Evolutionary conservation across 2,113 vertebrate species (phyloP).

Genomic region (Mellivora capensis): DNA sequence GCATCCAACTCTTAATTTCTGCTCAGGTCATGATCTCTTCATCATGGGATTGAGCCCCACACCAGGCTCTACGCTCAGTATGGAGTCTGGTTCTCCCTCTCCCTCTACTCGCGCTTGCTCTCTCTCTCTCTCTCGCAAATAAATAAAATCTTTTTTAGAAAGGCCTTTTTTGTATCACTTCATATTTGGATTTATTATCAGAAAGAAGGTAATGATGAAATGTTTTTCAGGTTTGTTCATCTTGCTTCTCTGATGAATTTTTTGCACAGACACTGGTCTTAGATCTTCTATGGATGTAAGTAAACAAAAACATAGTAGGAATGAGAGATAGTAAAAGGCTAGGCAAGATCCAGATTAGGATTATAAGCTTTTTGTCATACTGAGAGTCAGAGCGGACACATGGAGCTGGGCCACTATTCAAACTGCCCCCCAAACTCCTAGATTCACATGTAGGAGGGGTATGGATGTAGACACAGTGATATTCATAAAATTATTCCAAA

Average conservation of each 20-base stretch:
- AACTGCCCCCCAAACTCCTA: constrained; percentile 79
- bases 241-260: background rate
- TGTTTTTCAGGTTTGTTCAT: constrained; percentile 6
- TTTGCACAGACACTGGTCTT: background rate
- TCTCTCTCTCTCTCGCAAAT: background rate
- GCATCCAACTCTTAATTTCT: background rate
- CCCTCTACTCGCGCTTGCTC: too few relatives aligned
- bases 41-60: background rate
- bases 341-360: background rate
- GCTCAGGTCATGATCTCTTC: background rate
- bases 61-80: background rate
- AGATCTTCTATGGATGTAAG: background rate
- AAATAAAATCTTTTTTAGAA: background rate
- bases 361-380: background rate
- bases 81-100: background rate
- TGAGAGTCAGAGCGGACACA: background rate
- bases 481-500: constrained; percentile 82
- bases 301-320: background rate
- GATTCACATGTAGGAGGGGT: constrained; percentile 78
- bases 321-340: background rate
- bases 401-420: constrained; percentile 81
- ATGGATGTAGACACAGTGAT: constrained; percentile 84
- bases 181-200: background rate
- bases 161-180: background rate
- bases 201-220: background rate